Conservation (phyloP, 1,140 invertebrate species). For the Heterodera carotae region DNA sequence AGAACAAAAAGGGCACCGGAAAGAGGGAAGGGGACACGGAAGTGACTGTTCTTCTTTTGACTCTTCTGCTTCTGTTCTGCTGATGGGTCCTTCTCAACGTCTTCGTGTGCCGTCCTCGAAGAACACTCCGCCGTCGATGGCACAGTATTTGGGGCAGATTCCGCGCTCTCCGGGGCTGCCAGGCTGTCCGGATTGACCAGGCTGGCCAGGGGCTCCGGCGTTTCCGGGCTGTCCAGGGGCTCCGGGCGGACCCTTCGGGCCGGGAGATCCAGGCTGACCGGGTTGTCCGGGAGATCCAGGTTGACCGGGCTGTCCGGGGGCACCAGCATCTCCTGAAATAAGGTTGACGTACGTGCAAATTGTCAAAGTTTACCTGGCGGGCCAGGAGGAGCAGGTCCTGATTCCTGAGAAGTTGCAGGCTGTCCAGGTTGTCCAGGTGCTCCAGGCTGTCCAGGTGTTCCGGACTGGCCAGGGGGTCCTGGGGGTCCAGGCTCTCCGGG, state of each 20-base stretch:
- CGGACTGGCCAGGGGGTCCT: conserved; percentile 2
- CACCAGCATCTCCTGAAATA: conserved; percentile 36
- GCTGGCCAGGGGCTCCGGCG: conserved; percentile 45
- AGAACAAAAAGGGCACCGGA: not conserved
- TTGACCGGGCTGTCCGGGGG: conserved; percentile 39
- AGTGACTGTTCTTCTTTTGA: not conserved
- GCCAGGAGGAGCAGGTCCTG: conserved; percentile 28
- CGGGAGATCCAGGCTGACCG: conserved; percentile 33
- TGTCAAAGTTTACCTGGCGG: conserved; percentile 23
- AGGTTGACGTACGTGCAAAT: not conserved
- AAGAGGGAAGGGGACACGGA: not conserved
- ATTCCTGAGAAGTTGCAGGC: conserved; percentile 42
- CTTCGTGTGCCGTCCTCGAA: conserved; percentile 53
- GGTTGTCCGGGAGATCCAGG: conserved; percentile 33
- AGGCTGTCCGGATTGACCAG: conserved; percentile 37
- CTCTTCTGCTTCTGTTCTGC: not conserved
- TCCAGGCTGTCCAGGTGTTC: conserved; percentile 40
- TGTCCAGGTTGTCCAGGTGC: conserved; percentile 50
- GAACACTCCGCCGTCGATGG: conserved; percentile 54
- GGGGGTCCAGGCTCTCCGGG: conserved; percentile 7
- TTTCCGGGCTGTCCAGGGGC: conserved; percentile 47
- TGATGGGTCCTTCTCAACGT: conserved; percentile 24
- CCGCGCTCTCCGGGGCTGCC: conserved; percentile 55
- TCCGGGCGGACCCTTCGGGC: conserved; percentile 46
- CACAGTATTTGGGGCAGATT: conserved; percentile 59